Conservation (phyloP, 2,113 vertebrate genomes). For the Barbus barbus region DNA sequence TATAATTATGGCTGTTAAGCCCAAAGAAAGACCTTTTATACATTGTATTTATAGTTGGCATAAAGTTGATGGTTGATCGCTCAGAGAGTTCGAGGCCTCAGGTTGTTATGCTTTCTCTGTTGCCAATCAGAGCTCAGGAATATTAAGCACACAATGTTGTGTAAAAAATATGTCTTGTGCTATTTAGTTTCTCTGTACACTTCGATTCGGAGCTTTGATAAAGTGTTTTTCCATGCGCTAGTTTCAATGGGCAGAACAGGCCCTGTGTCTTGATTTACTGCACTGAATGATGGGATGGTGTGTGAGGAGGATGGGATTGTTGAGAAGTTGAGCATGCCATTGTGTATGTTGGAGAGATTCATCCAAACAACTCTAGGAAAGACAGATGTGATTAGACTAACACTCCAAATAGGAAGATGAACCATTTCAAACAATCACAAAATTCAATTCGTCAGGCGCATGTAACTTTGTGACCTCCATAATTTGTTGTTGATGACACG, state of each 20-base stretch:
- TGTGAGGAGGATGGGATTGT: conserved; percentile 1
- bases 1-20: not conserved
- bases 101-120: conserved; percentile 12
- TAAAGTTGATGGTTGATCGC: conserved; percentile 19
- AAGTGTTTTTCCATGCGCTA: conserved; percentile 12
- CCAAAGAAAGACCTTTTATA: not conserved
- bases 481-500: not conserved
- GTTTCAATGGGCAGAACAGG: not conserved
- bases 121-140: conserved; percentile 25
- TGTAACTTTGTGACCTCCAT: conserved; percentile 12
- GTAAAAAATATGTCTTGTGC: conserved; percentile 21
- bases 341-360: conserved; percentile 24
- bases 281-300: not conserved
- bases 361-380: conserved; percentile 8
- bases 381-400: conserved; percentile 20
- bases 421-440: conserved; percentile 22
- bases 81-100: conserved; percentile 19
- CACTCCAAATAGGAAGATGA: conserved; percentile 17
- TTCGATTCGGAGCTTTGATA: conserved; percentile 15
- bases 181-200: conserved; percentile 18
- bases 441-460: not conserved
- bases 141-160: conserved; percentile 13
- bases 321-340: not conserved
- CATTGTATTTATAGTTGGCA: conserved; percentile 25
- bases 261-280: not conserved